Evolutionary conservation across 2,888 invertebrate genomes (phyloP).

Genomic region (Drosophila testacea): DNA sequence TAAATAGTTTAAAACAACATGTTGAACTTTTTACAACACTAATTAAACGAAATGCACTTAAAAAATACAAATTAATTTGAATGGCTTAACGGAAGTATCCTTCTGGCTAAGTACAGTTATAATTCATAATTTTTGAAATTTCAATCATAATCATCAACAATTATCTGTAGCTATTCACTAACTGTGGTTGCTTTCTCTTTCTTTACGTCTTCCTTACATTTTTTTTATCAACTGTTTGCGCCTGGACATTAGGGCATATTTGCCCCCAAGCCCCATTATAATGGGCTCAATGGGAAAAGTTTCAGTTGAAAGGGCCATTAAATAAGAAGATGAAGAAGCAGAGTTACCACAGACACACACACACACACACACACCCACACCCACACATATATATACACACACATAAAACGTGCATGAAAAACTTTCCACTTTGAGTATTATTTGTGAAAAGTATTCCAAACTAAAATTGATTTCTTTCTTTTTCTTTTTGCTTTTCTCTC

Average conservation of each 20-base stretch:
- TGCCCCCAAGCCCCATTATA: constrained; percentile 25
- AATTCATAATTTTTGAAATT: constrained; percentile 18
- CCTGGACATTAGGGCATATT: constrained; percentile 15
- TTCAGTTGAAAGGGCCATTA: constrained; percentile 54
- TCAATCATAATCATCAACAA: constrained; percentile 19
- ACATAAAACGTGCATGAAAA: constrained; percentile 27
- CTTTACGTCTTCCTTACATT: neutral
- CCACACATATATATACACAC: neutral
- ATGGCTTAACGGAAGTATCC: neutral
- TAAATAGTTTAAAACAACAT: no score
- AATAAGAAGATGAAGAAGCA: constrained; percentile 25
- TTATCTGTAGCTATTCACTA: constrained; percentile 4
- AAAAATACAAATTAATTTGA: constrained; percentile 9
- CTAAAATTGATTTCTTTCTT: constrained; percentile 53
- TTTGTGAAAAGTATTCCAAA: constrained; percentile 53
- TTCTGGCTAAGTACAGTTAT: neutral
- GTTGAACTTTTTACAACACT: no score
- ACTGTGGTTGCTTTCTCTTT: constrained; percentile 5
- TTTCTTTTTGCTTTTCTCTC: constrained; percentile 8
- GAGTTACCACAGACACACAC: neutral
- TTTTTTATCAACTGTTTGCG: constrained; percentile 18
- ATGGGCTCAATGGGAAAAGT: constrained; percentile 50
- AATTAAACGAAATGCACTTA: no score
- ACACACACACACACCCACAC: constrained; percentile 5
- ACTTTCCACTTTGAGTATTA: constrained; percentile 39